Conservation (phyloP, 2,113 vertebrate species). For the Anthoscopus minutus region DNA sequence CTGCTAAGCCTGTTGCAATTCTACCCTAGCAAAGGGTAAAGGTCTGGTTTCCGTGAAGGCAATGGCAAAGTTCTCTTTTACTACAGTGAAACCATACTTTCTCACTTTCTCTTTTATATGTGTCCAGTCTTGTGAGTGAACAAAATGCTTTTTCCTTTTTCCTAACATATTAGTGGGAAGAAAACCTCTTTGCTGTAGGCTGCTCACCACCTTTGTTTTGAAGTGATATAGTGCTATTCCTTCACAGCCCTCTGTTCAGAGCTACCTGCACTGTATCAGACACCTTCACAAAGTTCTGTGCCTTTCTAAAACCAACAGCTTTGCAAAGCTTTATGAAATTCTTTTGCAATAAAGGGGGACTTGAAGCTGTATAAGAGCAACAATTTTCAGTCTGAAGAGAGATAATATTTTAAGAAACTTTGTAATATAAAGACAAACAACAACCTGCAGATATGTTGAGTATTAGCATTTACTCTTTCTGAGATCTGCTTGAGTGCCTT, state of each 20-base stretch:
- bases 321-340: background rate
- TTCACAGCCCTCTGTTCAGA: background rate
- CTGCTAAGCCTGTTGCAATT: background rate
- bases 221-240: background rate
- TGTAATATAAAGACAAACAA: background rate
- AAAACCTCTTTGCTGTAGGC: background rate
- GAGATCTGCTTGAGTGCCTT: background rate
- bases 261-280: background rate
- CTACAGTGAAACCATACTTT: background rate
- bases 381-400: background rate
- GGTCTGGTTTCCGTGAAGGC: background rate
- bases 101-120: background rate
- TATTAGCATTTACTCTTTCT: background rate
- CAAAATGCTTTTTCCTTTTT: background rate
- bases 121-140: background rate
- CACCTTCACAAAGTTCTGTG: background rate
- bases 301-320: background rate
- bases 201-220: background rate
- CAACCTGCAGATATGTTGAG: rapidly evolving
- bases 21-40: background rate
- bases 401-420: background rate
- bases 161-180: background rate
- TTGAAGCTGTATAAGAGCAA: background rate
- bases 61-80: background rate
- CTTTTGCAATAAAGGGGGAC: background rate